Conservation (phyloP, 2,113 vertebrate species). For the Galeopterus variegatus region DNA sequence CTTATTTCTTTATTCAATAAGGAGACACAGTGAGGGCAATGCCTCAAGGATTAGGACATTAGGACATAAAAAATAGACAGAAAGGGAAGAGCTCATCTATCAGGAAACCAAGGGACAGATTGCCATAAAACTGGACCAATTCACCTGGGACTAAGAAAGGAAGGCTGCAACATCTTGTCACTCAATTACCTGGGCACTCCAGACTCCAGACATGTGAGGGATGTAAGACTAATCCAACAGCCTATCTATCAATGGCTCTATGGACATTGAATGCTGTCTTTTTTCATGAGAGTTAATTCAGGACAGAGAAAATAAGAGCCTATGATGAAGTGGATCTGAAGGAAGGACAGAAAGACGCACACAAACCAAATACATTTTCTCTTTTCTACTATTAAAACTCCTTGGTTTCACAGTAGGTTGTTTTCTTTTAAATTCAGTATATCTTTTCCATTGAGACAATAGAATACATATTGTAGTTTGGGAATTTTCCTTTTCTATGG, state of each 20-base stretch:
- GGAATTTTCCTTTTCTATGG: background rate
- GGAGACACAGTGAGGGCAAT: background rate
- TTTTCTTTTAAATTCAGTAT: background rate
- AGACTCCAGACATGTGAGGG: too few relatives aligned
- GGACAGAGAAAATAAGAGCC: background rate
- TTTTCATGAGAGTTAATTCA: background rate
- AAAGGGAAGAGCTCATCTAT: background rate
- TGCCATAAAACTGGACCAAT: too few relatives aligned
- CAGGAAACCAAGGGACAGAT: background rate
- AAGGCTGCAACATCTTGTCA: too few relatives aligned
- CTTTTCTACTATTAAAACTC: background rate
- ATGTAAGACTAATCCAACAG: background rate
- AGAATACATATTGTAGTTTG: background rate
- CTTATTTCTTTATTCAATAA: background rate
- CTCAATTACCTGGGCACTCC: background rate
- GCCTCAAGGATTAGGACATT: background rate
- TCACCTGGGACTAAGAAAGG: background rate
- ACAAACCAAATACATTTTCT: background rate
- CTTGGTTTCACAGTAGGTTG: background rate
- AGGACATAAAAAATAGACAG: background rate
- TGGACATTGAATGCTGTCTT: background rate
- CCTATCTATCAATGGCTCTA: background rate
- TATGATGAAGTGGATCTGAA: background rate
- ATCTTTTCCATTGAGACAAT: background rate
- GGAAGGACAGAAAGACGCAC: background rate